Percentiles rank a stretch among this genome's conserved stretches.
Evolutionary conservation across 30 jellyfish, hydroid and myxozoan species (phyloP).

Genomic region (Rhopilema esculentum): DNA sequence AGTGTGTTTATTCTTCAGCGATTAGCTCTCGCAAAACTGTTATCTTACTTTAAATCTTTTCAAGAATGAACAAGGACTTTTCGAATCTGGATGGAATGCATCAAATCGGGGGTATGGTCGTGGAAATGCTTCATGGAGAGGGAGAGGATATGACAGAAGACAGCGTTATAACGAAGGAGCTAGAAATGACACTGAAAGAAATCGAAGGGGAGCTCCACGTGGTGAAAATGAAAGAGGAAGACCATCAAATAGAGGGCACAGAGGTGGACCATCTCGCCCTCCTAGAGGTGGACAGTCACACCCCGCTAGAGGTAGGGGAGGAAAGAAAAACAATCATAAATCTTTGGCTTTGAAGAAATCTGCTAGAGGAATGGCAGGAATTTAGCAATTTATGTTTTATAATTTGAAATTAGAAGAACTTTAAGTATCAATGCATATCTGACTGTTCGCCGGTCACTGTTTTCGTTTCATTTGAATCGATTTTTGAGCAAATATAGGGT

Average conservation of each 20-base stretch:
- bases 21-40: too few species aligned
- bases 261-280: neutral
- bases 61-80: neutral
- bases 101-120: neutral
- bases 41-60: too few species aligned
- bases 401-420: neutral
- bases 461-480: too few species aligned
- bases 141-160: neutral
- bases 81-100: neutral
- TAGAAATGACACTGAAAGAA: neutral
- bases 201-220: neutral
- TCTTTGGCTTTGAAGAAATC: slow-evolving; percentile 32
- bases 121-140: neutral
- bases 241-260: neutral
- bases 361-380: slow-evolving; percentile 17
- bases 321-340: slow-evolving; percentile 36
- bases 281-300: slow-evolving; percentile 8
- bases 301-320: slow-evolving; percentile 9
- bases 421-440: too few species aligned
- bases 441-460: too few species aligned
- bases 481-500: too few species aligned
- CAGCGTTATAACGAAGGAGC: neutral
- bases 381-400: neutral
- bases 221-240: neutral
- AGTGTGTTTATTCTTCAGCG: too few species aligned